phyloP scores from a whole-genome alignment of 2,797 vertebrate species.

The Sciurus vulgaris region DNA sequence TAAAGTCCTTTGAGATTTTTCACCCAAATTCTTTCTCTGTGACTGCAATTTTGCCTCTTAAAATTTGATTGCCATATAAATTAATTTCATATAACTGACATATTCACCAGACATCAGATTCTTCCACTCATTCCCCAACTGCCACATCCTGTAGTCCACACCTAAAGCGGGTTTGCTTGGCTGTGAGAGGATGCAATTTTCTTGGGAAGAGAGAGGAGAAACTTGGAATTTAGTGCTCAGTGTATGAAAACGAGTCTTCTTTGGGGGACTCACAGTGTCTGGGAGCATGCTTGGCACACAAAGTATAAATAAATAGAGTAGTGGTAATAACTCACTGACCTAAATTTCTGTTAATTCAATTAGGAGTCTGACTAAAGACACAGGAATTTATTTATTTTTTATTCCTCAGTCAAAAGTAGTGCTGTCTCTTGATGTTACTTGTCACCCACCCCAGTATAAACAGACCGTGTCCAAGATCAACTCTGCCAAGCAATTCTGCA shows the following conservation, averaged over 20 bases:
- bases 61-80: not conserved
- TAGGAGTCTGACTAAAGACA: conserved; percentile 4
- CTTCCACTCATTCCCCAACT: not conserved
- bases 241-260: not conserved
- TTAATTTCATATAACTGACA: not conserved
- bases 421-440: not conserved
- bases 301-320: not conserved
- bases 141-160: not conserved
- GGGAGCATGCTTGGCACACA: conserved; percentile 8
- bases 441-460: not conserved
- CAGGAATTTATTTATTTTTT: not conserved
- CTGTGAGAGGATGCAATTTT: not conserved
- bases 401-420: not conserved
- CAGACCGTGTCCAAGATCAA: not conserved
- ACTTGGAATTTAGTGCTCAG: not conserved
- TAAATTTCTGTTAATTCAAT: conserved; percentile 23
- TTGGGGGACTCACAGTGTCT: not conserved
- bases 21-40: not conserved
- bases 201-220: not conserved
- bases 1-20: not conserved
- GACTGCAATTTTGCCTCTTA: not conserved
- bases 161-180: not conserved
- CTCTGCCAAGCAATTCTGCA: not conserved
- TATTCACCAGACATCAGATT: not conserved
- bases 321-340: not conserved